These are phyloP conservation scores for Coenonympha arcania DNA, from an alignment of 2,888 invertebrate genomes.

Conservation along the genomic window DNA sequence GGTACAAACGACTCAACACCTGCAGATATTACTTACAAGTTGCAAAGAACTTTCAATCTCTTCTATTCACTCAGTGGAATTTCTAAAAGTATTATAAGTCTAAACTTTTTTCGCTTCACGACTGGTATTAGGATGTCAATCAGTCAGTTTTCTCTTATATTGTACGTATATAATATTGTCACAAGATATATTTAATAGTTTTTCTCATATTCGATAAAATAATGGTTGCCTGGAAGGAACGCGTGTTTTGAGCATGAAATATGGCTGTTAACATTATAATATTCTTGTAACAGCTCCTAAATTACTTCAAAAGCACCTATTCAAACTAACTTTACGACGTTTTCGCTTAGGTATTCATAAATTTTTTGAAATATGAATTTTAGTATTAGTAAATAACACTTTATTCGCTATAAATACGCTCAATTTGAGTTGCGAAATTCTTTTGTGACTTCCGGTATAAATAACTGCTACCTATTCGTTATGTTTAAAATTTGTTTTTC, in stretches of 20 bases:
- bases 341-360: neutral
- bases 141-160: no score
- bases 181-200: no score
- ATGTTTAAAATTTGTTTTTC: neutral
- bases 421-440: neutral
- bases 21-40: no score
- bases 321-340: neutral
- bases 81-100: no score
- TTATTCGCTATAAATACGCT: neutral
- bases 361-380: neutral
- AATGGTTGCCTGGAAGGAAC: neutral
- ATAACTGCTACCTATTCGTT: no score
- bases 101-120: no score
- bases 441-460: neutral
- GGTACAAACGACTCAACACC: no score
- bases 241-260: neutral
- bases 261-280: neutral
- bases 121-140: no score
- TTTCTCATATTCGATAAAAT: constrained; percentile 5
- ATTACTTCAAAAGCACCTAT: neutral
- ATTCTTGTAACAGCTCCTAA: constrained; percentile 1
- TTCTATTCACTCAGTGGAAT: no score
- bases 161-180: no score
- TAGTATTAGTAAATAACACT: neutral
- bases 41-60: no score